Base-by-base conservation (phyloP, 2,888 invertebrate species). In the Nomada fabriciana region DNA sequence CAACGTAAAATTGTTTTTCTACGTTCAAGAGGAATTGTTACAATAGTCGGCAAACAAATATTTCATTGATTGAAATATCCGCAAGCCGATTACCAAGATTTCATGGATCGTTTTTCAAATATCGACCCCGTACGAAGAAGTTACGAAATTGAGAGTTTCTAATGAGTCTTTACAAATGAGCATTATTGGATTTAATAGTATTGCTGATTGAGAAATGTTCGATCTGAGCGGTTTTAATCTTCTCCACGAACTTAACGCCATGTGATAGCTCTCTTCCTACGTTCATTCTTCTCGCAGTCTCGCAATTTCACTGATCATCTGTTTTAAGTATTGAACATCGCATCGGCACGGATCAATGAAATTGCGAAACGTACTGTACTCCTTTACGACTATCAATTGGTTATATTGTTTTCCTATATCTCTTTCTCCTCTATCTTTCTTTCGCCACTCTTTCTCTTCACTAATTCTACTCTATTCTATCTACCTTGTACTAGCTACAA, bases 241-340 rank as follows among this genome's bases (percentile, higher is more conserved):
- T 86, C 80, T 86, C 80, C 63, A 82, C 78, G 77, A 83, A 89
- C 74, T 29, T 81, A 83, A 89, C 77, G 70, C 74, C 82, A 75
- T 87, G 86, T 88, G 89, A 88, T 85, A 85, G 86, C 83, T 75
- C 18, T 65, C 65, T 68, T 55, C 71, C 55, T 75, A 50, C n/a
- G 13, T 61, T 64, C 23, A 18, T 42, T 50, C 42, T 29, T 29
- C 52, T 36, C 15, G 11, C 10, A 29, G 55, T 55, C 69, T 81
- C 65, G 47, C 42, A 68, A 74, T 84, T 76, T 79, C 80, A 63
- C 63, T 74, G 75, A 65, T 77, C 11, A 50, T 2, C 2, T 75
- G 25, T 42, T 43, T 65, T 25, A 23, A 4, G 36, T 59, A 61
- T 29, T 9, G 7, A 20, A 52, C 23, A 50, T 50, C 43, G 65